Percentiles rank a stretch among this genome's conserved stretches.
These are phyloP conservation scores for Drosophila lutescens DNA, from an alignment of 2,888 invertebrate genomes.

Conservation along the genomic window DNA sequence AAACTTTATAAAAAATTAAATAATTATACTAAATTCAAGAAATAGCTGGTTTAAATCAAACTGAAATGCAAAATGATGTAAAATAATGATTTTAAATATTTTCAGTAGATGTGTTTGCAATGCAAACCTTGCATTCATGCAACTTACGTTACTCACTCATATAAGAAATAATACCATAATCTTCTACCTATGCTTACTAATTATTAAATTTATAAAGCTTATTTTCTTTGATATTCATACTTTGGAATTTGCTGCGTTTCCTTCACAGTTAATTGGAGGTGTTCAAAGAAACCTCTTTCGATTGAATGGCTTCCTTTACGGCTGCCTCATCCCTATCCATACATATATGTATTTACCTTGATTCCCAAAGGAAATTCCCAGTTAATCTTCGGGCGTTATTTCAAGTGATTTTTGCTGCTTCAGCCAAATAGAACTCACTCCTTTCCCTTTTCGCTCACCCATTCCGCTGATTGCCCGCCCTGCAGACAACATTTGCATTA, in stretches of 20 bases:
- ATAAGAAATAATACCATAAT: neutral
- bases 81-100: no score
- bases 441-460: neutral
- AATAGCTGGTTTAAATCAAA: no score
- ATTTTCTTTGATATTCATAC: neutral
- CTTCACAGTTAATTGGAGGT: conserved; percentile 18
- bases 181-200: neutral
- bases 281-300: conserved; percentile 11
- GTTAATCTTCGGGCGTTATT: conserved; percentile 22
- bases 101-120: no score
- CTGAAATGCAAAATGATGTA: no score
- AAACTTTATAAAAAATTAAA: no score
- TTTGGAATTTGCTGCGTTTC: neutral
- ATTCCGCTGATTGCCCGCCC: conserved; percentile 40
- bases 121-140: no score
- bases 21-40: no score
- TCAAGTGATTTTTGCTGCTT: conserved; percentile 28
- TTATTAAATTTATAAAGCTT: neutral
- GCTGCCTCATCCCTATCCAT: neutral
- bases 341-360: conserved; percentile 2
- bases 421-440: conserved; percentile 1
- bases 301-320: conserved; percentile 8
- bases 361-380: neutral
- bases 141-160: no score
- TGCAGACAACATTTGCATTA: conserved; percentile 71